Evolutionary conservation across 2,797 vertebrate species (phyloP), one percentile per base, ranked within the genome.

Genomic region (Lerista edwardsae): DNA sequence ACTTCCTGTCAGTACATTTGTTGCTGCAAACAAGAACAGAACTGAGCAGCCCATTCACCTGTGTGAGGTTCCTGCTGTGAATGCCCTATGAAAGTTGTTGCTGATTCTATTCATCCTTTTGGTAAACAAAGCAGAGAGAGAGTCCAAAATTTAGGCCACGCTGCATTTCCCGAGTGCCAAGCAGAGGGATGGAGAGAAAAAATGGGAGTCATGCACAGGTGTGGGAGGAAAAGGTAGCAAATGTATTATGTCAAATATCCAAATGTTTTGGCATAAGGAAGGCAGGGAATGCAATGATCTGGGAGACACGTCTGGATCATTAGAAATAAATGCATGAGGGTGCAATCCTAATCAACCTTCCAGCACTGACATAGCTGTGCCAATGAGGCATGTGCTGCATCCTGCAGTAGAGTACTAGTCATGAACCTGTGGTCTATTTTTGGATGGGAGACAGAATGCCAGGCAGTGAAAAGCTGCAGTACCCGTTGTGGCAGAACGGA

Each of bases 51-150:
- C n/a, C 29, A 3, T 0, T 10, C 44, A 75, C 64, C n/a, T 62
- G 67, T 71, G 59, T 29, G 41, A 86, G 44, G 14, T 72, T 73
- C 61, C 34, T 44, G 62, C 71, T 1, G 0, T 6, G 74, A 84
- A 82, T 67, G 23, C 39, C 62, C 17, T 84, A 31, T 12, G n/a
- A 81, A 55, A 71, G 84, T 41, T 62, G 51, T 64, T 51, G 44
- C 64, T 61, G 82, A 87, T 88, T 69, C n/a, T 64, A 36, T 31
- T 82, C 82, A 76, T 69, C 91, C 90, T 89, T 87, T 83, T 47
- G 69, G 47, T 0, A 74, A 76, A 73, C 21, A 31, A 0, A 0
- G 6, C 87, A n/a, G 61, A 80, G 69, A 75, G 0, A 73, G 74
- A 10, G 19, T n/a, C 21, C 41, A n/a, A 25, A 9, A 55, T 2